Conservation (phyloP, 1,140 invertebrate genomes). For the Sesamia nonagrioides region DNA sequence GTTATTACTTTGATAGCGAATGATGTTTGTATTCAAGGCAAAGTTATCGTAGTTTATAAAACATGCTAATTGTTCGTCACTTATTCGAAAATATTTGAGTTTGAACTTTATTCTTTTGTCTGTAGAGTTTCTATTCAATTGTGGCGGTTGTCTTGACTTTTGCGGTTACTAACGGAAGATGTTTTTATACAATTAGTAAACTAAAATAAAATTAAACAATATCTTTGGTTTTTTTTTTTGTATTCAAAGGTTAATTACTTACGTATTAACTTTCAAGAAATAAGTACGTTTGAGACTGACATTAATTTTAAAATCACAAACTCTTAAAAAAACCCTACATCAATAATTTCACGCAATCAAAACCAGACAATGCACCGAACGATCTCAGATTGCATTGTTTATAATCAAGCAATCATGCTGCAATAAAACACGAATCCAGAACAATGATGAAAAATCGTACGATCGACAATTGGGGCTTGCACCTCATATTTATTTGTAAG, state of each 20-base stretch:
- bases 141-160: too few relatives aligned
- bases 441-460: neutral
- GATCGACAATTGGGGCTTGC: neutral
- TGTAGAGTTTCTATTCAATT: neutral
- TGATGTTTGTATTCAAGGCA: slow-evolving; percentile 7
- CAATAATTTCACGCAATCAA: neutral
- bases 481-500: slow-evolving; percentile 12
- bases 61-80: neutral
- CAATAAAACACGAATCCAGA: neutral
- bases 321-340: neutral
- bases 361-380: slow-evolving; percentile 1
- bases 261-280: too few relatives aligned
- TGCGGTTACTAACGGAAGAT: neutral
- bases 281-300: too few relatives aligned
- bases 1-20: neutral
- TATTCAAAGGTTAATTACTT: too few relatives aligned
- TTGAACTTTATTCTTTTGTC: neutral
- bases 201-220: too few relatives aligned
- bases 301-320: neutral
- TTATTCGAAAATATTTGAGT: neutral
- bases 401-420: neutral
- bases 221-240: too few relatives aligned
- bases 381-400: neutral
- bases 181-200: too few relatives aligned
- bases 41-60: slow-evolving; percentile 2